phyloP scores from a whole-genome alignment of 1,140 invertebrate genomes.

The Caenorhabditis tropicalis region DNA sequence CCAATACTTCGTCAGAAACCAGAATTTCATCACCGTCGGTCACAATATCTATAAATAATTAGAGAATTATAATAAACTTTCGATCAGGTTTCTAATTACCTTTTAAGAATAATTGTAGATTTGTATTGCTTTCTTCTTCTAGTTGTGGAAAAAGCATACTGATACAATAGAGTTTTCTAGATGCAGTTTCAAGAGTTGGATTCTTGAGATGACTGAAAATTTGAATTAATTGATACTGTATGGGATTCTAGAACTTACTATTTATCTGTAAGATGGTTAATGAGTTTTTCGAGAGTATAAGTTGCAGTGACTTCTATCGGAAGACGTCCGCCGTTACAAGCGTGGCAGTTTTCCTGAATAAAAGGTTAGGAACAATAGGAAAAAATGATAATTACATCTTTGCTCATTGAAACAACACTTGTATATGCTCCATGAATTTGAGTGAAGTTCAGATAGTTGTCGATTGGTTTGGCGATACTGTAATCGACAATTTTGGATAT shows the following conservation, averaged over 20 bases:
- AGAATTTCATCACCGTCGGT: slow-evolving; percentile 33
- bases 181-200: slow-evolving; percentile 59
- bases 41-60: slow-evolving; percentile 20
- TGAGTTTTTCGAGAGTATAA: slow-evolving; percentile 53
- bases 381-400: slow-evolving; percentile 67
- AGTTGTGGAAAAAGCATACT: slow-evolving; percentile 63
- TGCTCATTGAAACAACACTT: slow-evolving; percentile 91
- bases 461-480: slow-evolving; percentile 86
- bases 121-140: slow-evolving; percentile 55
- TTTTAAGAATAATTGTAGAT: slow-evolving; percentile 58
- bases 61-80: not conserved
- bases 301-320: slow-evolving; percentile 44
- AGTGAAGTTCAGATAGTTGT: slow-evolving; percentile 97
- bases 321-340: slow-evolving; percentile 58
- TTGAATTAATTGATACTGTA: not conserved
- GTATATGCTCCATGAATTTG: slow-evolving; percentile 95
- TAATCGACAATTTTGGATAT: no score
- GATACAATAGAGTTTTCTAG: slow-evolving; percentile 61
- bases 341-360: slow-evolving; percentile 72
- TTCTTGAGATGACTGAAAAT: slow-evolving; percentile 63
- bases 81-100: not conserved
- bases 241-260: slow-evolving; percentile 54
- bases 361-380: not conserved
- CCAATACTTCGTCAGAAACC: slow-evolving; percentile 38
- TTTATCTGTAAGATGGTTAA: slow-evolving; percentile 57